These are phyloP conservation scores for Montipora cactus DNA, from an alignment of 64 coral and sea anemone genomes.

Conservation along the genomic window DNA sequence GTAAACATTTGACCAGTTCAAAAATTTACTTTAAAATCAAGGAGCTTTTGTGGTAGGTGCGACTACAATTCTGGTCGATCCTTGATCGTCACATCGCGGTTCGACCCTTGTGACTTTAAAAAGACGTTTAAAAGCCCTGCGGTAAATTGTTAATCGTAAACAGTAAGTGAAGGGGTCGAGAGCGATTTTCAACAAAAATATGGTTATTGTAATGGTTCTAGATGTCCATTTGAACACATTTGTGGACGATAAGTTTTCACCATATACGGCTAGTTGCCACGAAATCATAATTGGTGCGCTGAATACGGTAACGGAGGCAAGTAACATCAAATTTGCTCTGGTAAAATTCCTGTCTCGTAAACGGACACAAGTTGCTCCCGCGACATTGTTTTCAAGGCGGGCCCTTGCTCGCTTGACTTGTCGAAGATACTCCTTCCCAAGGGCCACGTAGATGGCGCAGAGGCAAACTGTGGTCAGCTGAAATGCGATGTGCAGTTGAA, in stretches of 20 bases:
- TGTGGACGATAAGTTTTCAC: not conserved
- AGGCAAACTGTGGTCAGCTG: constrained; percentile 18
- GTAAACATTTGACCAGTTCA: too few relatives aligned
- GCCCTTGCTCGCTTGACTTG: constrained; percentile 20
- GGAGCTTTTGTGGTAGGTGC: not conserved
- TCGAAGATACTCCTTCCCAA: not conserved
- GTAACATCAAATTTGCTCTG: constrained; percentile 22
- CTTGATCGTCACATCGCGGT: not conserved
- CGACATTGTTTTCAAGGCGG: not conserved
- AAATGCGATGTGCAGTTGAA: constrained; percentile 41
- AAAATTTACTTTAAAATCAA: not conserved
- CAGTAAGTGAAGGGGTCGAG: constrained; percentile 31
- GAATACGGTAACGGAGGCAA: constrained; percentile 7
- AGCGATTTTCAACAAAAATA: constrained; percentile 25
- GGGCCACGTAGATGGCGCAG: constrained; percentile 15
- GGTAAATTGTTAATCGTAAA: constrained; percentile 15
- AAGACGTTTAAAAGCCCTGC: constrained; percentile 10
- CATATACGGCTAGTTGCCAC: constrained; percentile 30
- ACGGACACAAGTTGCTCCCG: not conserved
- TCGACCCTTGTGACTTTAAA: not conserved
- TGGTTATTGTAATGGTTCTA: not conserved
- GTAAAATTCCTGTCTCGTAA: constrained; percentile 44
- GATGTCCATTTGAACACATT: not conserved
- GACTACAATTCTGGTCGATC: not conserved
- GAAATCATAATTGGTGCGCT: constrained; percentile 30